Base-by-base conservation (phyloP, 2,888 invertebrate genomes). In the Ormyrus rosae region DNA sequence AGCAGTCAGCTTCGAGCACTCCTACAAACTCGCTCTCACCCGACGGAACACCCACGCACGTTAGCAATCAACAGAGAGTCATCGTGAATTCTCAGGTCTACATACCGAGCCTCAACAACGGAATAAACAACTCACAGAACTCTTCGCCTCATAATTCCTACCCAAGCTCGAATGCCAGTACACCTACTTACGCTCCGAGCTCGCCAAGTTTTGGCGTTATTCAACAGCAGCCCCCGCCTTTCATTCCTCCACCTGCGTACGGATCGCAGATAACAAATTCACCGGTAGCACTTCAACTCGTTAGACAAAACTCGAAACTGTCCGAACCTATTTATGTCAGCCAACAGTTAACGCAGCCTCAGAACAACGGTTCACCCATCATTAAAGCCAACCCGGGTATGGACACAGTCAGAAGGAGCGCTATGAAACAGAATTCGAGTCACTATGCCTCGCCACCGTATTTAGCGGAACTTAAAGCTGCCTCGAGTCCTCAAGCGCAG, bases 401-500 rank as follows among this genome's bases (percentile, higher is more conserved):
- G 88, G 90, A 90, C 71, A 90, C 90, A 0, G 89, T 90, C 0
- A 85, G 90, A 56, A 85, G 90, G 69, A 90, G 90, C 81, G 90
- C 90, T 5, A 78, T 90, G 83, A 90, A 90, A 45, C 90, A 90
- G 65, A 85, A 84, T 61, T 84, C 86, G 0, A 82, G 88, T 5
- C 89, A 90, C 67, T 90, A 90, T 78, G 88, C 90, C 6, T 84
- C 88, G 5, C 91, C 91, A 1, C 93, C 93, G 0, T 93, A 94
- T 84, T 88, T 93, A 10, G 92, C 92, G 1, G 94, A 94, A 85
- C 86, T 93, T 1, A 93, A 93, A 81, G 91, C 92, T 6, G 92
- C 93, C 67, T 93, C 93, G 83, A 91, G 92, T 72, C 92, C 92
- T 0, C 91, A 93, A 83, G 85, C 90, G 1, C 93, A 93, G 85